These are phyloP conservation scores for Pontoporia blainvillei DNA, from an alignment of 2,113 vertebrate species.

Conservation along the genomic window DNA sequence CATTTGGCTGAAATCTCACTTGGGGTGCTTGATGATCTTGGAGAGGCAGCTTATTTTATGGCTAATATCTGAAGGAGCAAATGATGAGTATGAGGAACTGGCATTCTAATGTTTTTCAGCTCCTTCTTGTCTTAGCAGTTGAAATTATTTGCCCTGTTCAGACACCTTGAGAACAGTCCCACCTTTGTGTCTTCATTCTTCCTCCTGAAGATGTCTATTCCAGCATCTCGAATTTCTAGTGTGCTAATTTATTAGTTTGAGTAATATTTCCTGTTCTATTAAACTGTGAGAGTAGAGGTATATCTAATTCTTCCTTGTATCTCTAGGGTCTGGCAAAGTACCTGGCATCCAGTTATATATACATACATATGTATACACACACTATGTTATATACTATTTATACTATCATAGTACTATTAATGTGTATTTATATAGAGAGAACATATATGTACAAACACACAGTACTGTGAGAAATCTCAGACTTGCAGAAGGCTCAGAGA, in stretches of 20 bases:
- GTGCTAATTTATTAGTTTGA: background rate
- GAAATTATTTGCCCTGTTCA: background rate
- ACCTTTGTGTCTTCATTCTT: background rate
- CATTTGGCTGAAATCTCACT: conserved; percentile 38
- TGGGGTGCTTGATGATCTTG: background rate
- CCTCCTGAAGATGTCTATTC: background rate
- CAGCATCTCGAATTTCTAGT: background rate
- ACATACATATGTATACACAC: background rate
- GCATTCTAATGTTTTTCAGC: background rate
- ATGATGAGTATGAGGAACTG: background rate
- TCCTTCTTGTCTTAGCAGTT: background rate
- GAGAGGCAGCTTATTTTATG: background rate
- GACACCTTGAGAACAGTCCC: background rate
- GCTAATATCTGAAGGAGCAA: background rate
- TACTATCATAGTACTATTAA: background rate
- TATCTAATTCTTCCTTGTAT: background rate
- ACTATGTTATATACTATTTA: background rate
- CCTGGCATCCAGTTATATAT: background rate
- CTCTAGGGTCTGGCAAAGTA: background rate
- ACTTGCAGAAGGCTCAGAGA: background rate
- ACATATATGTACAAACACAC: background rate
- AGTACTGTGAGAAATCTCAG: background rate
- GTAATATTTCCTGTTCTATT: background rate
- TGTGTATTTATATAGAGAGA: background rate
- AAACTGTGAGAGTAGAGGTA: background rate